Conservation (phyloP, 1,140 invertebrate species). For the Cyrtorhinus lividipennis region DNA sequence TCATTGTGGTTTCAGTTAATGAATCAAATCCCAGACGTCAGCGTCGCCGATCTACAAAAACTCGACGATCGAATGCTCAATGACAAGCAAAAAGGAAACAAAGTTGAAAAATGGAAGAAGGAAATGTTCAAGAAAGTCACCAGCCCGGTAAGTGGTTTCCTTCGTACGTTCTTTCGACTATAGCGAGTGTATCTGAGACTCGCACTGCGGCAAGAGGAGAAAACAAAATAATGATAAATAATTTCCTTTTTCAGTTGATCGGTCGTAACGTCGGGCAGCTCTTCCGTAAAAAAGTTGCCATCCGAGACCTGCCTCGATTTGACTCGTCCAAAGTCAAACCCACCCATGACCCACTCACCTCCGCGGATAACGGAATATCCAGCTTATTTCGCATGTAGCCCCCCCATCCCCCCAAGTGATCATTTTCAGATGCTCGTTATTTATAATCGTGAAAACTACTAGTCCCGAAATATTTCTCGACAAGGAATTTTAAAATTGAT, state of each 20-base stretch:
- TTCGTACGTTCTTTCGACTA: slow-evolving; percentile 8
- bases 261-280: slow-evolving; percentile 66
- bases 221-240: not conserved
- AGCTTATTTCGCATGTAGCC: slow-evolving; percentile 8
- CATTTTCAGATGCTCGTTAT: too few species aligned
- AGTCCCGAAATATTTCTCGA: too few species aligned
- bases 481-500: too few species aligned
- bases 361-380: not conserved
- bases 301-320: slow-evolving; percentile 58
- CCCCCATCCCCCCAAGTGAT: too few species aligned
- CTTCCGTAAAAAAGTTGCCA: slow-evolving; percentile 72
- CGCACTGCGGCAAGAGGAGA: not conserved
- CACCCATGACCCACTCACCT: not conserved
- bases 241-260: slow-evolving; percentile 42
- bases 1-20: slow-evolving; percentile 42
- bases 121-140: slow-evolving; percentile 82
- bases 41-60: slow-evolving; percentile 56
- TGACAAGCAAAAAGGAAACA: slow-evolving; percentile 50
- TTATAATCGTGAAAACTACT: too few species aligned
- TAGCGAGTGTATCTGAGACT: not conserved
- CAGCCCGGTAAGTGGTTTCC: slow-evolving; percentile 42
- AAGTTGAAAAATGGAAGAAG: slow-evolving; percentile 75
- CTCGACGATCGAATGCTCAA: slow-evolving; percentile 70
- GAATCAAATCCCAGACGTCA: slow-evolving; percentile 61
- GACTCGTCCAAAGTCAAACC: slow-evolving; percentile 34